Percentiles rank a stretch among this genome's conserved stretches.
Conservation (phyloP, 2,888 invertebrate species). For the Drosophila meridiana region DNA sequence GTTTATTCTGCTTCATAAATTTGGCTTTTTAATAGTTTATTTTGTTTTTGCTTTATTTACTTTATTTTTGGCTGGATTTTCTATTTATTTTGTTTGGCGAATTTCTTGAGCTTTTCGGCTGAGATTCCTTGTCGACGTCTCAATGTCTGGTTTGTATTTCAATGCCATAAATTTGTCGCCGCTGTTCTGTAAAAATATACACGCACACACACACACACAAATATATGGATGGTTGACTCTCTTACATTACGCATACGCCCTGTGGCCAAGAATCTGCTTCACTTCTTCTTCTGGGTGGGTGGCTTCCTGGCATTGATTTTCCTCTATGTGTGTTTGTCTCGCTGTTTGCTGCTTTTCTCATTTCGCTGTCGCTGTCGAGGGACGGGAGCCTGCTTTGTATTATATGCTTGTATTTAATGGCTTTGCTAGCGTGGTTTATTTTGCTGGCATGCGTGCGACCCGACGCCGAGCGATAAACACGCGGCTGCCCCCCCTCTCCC, state of each 20-base stretch:
- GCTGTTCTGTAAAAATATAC: constrained; percentile 50
- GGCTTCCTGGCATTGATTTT: constrained; percentile 75
- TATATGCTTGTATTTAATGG: constrained; percentile 76
- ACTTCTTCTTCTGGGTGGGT: constrained; percentile 55
- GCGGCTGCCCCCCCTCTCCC: constrained; percentile 34
- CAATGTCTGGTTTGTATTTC: constrained; percentile 76
- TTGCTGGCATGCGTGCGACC: constrained; percentile 78
- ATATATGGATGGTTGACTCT: constrained; percentile 13
- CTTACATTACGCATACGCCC: constrained; percentile 73
- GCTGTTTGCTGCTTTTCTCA: constrained; percentile 34
- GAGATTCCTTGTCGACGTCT: constrained; percentile 56
- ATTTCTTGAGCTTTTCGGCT: constrained; percentile 41
- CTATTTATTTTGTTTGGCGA: constrained; percentile 45
- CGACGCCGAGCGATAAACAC: constrained; percentile 76
- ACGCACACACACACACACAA: constrained; percentile 15
- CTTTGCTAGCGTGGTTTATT: constrained; percentile 78
- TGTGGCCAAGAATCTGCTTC: constrained; percentile 23
- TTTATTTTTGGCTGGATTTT: background rate
- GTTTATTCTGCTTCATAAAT: constrained; percentile 52
- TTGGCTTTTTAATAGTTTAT: constrained; percentile 55
- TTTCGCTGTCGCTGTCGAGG: constrained; percentile 13
- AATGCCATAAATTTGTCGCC: constrained; percentile 78
- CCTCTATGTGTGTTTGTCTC: constrained; percentile 41
- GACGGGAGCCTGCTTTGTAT: constrained; percentile 45
- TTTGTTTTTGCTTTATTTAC: constrained; percentile 26